Evolutionary conservation across 2,888 invertebrate genomes (phyloP).

Genomic region (Crioceris asparagi): DNA sequence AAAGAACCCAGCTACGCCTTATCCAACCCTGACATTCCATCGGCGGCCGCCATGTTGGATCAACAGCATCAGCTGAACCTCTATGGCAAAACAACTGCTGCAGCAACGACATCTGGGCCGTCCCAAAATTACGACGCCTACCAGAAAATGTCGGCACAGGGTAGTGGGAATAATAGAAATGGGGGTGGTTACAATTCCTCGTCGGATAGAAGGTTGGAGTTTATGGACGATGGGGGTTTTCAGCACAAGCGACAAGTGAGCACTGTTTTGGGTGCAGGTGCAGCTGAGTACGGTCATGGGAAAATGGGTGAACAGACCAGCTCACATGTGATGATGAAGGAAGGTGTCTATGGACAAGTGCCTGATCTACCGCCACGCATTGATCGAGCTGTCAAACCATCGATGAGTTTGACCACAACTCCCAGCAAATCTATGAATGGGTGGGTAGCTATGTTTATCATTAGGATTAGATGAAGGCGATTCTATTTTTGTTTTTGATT

Average conservation of each 20-base stretch:
- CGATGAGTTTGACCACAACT: conserved; percentile 39
- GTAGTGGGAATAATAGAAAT: conserved; percentile 16
- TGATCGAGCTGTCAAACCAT: conserved; percentile 68
- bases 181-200: conserved; percentile 13
- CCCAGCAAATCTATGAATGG: conserved; percentile 34
- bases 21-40: conserved; percentile 31
- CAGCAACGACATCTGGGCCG: conserved; percentile 18
- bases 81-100: too few species aligned
- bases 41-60: conserved; percentile 20
- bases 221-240: conserved; percentile 23
- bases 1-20: conserved; percentile 33
- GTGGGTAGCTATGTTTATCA: conserved; percentile 18
- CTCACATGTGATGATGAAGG: conserved; percentile 30
- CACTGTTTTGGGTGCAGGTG: conserved; percentile 32
- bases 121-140: conserved; percentile 21
- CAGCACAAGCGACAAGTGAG: conserved; percentile 36
- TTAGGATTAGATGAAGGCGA: too few species aligned
- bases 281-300: conserved; percentile 33
- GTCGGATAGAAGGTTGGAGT: conserved; percentile 10
- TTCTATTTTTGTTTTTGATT: conserved; percentile 5
- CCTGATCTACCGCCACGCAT: conserved; percentile 81
- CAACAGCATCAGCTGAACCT: too few species aligned
- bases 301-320: conserved; percentile 32
- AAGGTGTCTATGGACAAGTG: conserved; percentile 36
- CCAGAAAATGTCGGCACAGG: background rate